Conservation (phyloP, 2,888 invertebrate genomes). For the Embidobia sp. region DNA sequence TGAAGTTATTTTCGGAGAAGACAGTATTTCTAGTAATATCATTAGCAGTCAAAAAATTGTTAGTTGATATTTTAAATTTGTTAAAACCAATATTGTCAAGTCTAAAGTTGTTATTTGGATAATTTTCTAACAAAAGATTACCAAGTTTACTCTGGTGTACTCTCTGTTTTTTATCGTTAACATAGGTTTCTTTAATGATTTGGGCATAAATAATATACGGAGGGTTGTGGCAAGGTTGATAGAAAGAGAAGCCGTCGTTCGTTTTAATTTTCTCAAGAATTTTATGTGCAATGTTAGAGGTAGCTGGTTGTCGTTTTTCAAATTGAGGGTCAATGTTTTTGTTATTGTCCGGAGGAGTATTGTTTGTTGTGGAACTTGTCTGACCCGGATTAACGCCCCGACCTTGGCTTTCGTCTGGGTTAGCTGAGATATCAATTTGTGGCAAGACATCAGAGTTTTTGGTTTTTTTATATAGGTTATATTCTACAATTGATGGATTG, state of each 20-base stretch:
- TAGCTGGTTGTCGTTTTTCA: too few species aligned
- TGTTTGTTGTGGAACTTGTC: too few species aligned
- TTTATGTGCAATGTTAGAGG: too few species aligned
- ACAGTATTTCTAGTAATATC: background rate
- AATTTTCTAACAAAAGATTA: background rate
- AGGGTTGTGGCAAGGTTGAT: background rate
- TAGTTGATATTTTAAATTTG: slow-evolving; percentile 13
- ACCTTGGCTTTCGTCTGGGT: too few species aligned
- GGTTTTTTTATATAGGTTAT: too few species aligned
- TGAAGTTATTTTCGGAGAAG: background rate
- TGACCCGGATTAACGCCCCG: too few species aligned
- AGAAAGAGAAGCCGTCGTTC: background rate
- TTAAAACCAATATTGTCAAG: slow-evolving; percentile 3
- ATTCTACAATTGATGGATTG: too few species aligned
- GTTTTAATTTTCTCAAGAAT: too few species aligned
- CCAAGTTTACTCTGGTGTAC: background rate
- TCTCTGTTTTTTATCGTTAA: background rate
- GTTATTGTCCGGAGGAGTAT: too few species aligned
- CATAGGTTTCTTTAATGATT: background rate
- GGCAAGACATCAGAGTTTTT: too few species aligned
- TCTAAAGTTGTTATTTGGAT: background rate
- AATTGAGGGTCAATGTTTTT: too few species aligned
- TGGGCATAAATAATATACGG: slow-evolving; percentile 3
- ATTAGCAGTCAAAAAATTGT: background rate
- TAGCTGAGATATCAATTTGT: too few species aligned